Evolutionary conservation across 2,888 invertebrate species (phyloP), one percentile per base, ranked within the genome.

Genomic region (Eupithecia dodoneata): DNA sequence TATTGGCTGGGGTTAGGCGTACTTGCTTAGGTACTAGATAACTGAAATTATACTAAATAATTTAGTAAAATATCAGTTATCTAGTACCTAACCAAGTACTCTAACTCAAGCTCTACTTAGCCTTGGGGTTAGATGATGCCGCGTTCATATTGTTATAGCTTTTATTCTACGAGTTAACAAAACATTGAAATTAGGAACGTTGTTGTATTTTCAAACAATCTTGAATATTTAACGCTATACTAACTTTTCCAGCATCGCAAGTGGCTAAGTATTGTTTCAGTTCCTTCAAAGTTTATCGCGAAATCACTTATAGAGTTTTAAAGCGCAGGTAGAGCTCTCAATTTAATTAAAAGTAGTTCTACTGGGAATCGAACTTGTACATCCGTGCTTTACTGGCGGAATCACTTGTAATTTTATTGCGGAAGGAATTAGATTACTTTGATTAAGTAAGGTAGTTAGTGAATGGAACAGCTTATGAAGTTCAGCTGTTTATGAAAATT

Each of bases 291-390:
- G 90, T 92, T 91, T 90, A 89, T 88, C 85, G 84, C 80, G 82
- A 89, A 90, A 92, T 89, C 90, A 88, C 91, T 92, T 90, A 87
- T 88, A 88, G 86, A 87, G 87, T 91, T 90, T 86, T 81, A 86
- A 85, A 86, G 88, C 83, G 81, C 85, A 88, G 87, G 89, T 88
- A 88, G 86, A 88, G 86, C 84, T 85, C 86, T 89, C 86, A 85
- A 89, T 88, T 91, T 89, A 90, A 90, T 90, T 91, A 90, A 91
- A 90, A 91, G 85, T 89, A 89, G 86, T 87, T 87, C 85, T 84
- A 77, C 77, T 63, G 86, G 86, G 87, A 86, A 87, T 86, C 82
- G 80, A 87, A 87, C 81, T 84, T 73, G 73, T 73, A 76, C 78
- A 81, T 80, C 79, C 75, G 80, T 80, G 76, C 71, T 73, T 80